Conservation (phyloP, 2,113 vertebrate species). For the Crotalus tigris region DNA sequence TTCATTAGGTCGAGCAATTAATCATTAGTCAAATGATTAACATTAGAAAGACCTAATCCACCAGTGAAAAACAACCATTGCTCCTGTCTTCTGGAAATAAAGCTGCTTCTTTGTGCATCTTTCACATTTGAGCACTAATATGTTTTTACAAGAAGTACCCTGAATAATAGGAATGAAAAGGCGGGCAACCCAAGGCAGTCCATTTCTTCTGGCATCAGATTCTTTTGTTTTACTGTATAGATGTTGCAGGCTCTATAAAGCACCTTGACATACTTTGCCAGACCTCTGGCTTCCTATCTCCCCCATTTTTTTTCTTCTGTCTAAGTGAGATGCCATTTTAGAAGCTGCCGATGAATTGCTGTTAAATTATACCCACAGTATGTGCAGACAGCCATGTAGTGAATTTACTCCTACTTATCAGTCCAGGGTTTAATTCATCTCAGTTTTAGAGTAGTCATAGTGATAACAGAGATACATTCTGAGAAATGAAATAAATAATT, state of each 20-base stretch:
- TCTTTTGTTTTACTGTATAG: slow-evolving; percentile 46
- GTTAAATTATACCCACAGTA: slow-evolving; percentile 48
- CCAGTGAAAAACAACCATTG: neutral
- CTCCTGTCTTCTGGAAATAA: neutral
- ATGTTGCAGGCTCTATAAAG: slow-evolving; percentile 55
- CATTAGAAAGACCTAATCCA: neutral
- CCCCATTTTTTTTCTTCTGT: slow-evolving; percentile 36
- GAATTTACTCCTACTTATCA: slow-evolving; percentile 36
- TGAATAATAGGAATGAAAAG: slow-evolving; percentile 14
- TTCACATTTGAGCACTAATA: slow-evolving; percentile 14
- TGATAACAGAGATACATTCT: neutral
- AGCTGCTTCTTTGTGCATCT: neutral
- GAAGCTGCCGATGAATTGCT: slow-evolving; percentile 48
- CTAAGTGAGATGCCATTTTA: slow-evolving; percentile 66
- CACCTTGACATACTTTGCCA: slow-evolving; percentile 49
- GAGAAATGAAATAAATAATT: neutral
- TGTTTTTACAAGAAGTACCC: neutral
- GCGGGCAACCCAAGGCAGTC: slow-evolving; percentile 15
- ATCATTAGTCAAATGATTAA: neutral
- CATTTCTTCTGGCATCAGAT: slow-evolving; percentile 53
- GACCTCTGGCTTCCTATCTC: slow-evolving; percentile 51
- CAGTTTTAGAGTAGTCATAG: neutral
- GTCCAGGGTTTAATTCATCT: slow-evolving; percentile 19
- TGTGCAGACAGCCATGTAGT: slow-evolving; percentile 37
- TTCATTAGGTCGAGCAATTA: accelerated